These are phyloP conservation scores for Nephrocerus scutellatus DNA, from an alignment of 2,888 invertebrate species.

Conservation along the genomic window DNA sequence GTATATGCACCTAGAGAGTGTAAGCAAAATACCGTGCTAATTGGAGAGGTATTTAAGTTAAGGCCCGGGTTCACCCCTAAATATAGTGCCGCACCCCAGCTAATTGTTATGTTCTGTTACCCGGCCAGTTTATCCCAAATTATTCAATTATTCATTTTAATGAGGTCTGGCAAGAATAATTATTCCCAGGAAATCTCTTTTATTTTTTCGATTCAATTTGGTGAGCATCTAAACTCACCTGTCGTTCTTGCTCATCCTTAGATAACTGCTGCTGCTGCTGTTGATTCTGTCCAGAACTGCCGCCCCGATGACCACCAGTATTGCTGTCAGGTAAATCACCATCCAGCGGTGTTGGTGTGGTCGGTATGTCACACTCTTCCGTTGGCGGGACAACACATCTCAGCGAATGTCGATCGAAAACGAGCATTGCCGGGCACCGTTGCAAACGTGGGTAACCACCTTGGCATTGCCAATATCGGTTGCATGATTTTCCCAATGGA, in stretches of 20 bases:
- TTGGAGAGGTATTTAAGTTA: too few relatives aligned
- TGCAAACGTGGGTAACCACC: constrained; percentile 88
- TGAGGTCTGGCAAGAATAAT: too few relatives aligned
- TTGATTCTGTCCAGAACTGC: constrained; percentile 19
- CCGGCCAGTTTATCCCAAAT: too few relatives aligned
- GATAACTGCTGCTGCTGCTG: too few relatives aligned
- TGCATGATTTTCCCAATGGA: constrained; percentile 84
- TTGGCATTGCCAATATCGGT: constrained; percentile 90
- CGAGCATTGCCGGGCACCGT: constrained; percentile 83
- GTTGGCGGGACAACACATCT: constrained; percentile 85
- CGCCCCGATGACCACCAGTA: constrained; percentile 25
- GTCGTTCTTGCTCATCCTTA: constrained; percentile 34
- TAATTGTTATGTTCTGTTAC: too few relatives aligned
- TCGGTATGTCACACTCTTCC: constrained; percentile 79
- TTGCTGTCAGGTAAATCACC: constrained; percentile 40
- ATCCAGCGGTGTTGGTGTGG: constrained; percentile 61
- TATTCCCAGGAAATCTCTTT: background rate
- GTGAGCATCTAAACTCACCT: constrained; percentile 27
- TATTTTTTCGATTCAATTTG: too few relatives aligned
- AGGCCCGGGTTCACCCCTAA: too few relatives aligned
- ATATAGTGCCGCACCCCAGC: too few relatives aligned
- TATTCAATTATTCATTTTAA: too few relatives aligned
- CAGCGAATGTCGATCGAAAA: constrained; percentile 74
- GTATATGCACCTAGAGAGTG: too few relatives aligned
- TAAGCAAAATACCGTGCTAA: too few relatives aligned